Conservation (phyloP, 1,140 invertebrate species). For the Ceratosolen fusciceps region DNA sequence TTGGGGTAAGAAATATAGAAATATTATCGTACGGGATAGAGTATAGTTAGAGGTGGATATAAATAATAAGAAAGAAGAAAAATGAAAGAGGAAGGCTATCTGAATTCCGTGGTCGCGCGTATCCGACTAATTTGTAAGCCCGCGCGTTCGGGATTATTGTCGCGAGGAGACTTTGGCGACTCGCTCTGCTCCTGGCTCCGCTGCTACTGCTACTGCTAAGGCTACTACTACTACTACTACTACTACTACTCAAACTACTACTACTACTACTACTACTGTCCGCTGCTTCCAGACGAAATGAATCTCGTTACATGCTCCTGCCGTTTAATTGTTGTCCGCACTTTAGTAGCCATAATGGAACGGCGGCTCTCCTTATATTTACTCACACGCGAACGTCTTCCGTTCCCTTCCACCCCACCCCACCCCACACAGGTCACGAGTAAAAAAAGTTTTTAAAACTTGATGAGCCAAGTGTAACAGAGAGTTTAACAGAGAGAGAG, state of each 20-base stretch:
- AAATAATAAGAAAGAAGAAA: not conserved
- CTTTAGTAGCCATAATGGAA: constrained; percentile 16
- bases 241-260: too few species aligned
- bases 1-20: too few species aligned
- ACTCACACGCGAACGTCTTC: constrained; percentile 4
- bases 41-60: not conserved
- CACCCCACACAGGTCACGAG: too few species aligned
- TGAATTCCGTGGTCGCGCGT: not conserved
- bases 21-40: too few species aligned
- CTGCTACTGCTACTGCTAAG: too few species aligned
- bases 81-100: not conserved
- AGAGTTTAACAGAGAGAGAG: not conserved
- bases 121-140: constrained; percentile 50
- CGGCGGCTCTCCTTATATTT: constrained; percentile 32
- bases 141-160: constrained; percentile 46
- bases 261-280: too few species aligned
- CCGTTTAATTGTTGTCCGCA: constrained; percentile 36
- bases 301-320: constrained; percentile 42
- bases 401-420: too few species aligned
- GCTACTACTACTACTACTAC: too few species aligned
- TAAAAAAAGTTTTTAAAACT: constrained; percentile 13
- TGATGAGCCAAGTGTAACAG: not conserved
- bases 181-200: not conserved
- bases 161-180: constrained; percentile 37
- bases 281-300: not conserved